Base-by-base conservation (phyloP, 2,888 invertebrate genomes). In the Oxycera nigricornis region DNA sequence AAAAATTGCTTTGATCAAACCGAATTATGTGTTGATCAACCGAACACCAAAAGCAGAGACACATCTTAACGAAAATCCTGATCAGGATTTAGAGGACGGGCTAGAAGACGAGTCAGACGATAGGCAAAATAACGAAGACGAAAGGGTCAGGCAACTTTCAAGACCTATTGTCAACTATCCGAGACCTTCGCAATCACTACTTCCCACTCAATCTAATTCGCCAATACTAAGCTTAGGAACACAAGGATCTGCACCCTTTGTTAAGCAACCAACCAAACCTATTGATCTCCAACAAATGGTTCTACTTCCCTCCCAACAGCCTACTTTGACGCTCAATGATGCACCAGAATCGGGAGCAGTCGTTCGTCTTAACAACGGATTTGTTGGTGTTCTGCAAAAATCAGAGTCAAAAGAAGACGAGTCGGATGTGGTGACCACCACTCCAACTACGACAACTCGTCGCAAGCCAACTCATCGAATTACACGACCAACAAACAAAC, bases 401-500 rank as follows among this genome's bases (percentile, higher is more conserved):
- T 75, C 78, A 77, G 79, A 78, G 3, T 77, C 75, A 1, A 75
- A 74, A 2, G 77, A 79, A 2, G 77, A 76, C n/a, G 75, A 75
- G 4, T 75, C 78, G 22, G 75, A 78, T 30, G 72, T 75, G 17
- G 79, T 78, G n/a, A 76, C 77, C 57, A 73, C 70, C 4, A 73
- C 73, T n/a, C 22, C 41, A 50, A 22, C 67, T 68, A 73, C 73
- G 2, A 74, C 74, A 31, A 65, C 80, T 74, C 81, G 80, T 7
- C 78, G 74, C 20, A 79, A 78, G 73, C 78, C 81, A 0, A 79
- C 78, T 2, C 76, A 76, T 28, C 78, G 78, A 30, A 80, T 77
- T 62, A 76, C 77, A 7, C 78, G 79, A n/a, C 76, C 78, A 2
- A 74, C 79, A 0, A 80, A 78, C 72, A 82, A 81, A 52, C 80